Evolutionary conservation across 2,797 vertebrate genomes (phyloP), one percentile per base, ranked within the genome.

Genomic region (Phoeniculus purpureus): DNA sequence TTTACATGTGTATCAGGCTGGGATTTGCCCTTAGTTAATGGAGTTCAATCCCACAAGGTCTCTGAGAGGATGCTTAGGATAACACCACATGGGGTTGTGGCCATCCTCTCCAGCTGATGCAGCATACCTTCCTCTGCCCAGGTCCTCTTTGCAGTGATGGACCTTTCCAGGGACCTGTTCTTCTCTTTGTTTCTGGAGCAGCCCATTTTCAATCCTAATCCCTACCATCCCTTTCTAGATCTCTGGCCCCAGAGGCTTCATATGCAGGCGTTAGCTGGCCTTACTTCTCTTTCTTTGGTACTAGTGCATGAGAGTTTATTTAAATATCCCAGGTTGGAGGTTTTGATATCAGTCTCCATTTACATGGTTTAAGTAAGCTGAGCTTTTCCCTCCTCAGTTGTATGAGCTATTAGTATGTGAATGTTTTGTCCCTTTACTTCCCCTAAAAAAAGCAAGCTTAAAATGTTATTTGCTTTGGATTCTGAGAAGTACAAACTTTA

Each of bases 391-490:
- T 64, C 31, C 77, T 91, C 50, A 67, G 43, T 34, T 75, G 16
- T 55, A 72, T 58, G 58, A 92, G 37, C 76, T 89, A 88, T 92
- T 89, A 81, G 71, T 52, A 66, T 79, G 21, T 86, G 60, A 86
- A 67, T 94, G 81, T 85, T 96, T 96, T 88, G 67, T 88, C 78
- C 92, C 81, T 92, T 93, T 88, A 43, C 56, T 79, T 77, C 60
- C 67, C 55, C 68, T 76, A 83, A 92, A 93, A 37, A 93, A 95
- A 94, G 89, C 87, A 95, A 96, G 84, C 92, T 94, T 94, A 83
- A 96, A 96, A 96, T 92, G 89, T 93, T 96, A 93, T 97, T 96
- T 96, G 86, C 93, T 95, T 97, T 96, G 94, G 89, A 94, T 96
- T 93, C 92, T 93, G 82, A 94, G 92, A 90, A 82, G 91, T 84